These are phyloP conservation scores for Eubucco bourcierii DNA, from an alignment of 2,113 vertebrate genomes.

Conservation along the genomic window DNA sequence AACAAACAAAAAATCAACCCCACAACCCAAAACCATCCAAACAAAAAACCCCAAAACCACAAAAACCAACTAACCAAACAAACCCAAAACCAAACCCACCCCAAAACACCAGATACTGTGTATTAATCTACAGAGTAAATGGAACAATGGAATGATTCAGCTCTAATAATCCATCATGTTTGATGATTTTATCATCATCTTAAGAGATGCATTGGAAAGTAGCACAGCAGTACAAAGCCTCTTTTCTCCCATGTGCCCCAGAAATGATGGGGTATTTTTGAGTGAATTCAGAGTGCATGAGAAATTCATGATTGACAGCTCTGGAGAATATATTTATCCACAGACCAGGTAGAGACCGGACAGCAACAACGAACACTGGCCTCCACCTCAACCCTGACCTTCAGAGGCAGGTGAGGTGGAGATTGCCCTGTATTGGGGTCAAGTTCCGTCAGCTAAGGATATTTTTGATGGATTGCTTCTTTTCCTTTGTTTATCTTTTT, in stretches of 20 bases:
- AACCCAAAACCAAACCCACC: too few relatives aligned
- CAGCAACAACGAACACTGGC: not conserved
- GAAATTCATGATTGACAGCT: conserved; percentile 27
- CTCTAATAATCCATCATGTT: not conserved
- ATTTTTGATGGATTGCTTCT: not conserved
- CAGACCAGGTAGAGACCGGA: not conserved
- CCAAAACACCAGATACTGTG: not conserved
- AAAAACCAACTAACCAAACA: not conserved
- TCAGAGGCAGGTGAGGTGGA: not conserved
- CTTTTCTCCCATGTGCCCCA: not conserved
- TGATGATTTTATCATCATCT: not conserved
- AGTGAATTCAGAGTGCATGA: not conserved
- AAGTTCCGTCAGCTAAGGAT: not conserved
- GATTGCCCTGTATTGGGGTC: not conserved
- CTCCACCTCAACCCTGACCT: not conserved
- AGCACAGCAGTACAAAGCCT: not conserved
- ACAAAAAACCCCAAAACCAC: not conserved
- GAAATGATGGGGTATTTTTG: not conserved
- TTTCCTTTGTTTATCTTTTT: not conserved
- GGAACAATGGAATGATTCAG: not conserved
- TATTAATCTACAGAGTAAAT: not conserved
- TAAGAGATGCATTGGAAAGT: not conserved
- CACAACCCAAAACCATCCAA: too few relatives aligned
- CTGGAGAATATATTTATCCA: conserved; percentile 5
- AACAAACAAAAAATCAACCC: too few relatives aligned